Evolutionary conservation across 1,140 invertebrate genomes (phyloP), one percentile per base, ranked within the genome.

Genomic region (Adelges cooleyi): DNA sequence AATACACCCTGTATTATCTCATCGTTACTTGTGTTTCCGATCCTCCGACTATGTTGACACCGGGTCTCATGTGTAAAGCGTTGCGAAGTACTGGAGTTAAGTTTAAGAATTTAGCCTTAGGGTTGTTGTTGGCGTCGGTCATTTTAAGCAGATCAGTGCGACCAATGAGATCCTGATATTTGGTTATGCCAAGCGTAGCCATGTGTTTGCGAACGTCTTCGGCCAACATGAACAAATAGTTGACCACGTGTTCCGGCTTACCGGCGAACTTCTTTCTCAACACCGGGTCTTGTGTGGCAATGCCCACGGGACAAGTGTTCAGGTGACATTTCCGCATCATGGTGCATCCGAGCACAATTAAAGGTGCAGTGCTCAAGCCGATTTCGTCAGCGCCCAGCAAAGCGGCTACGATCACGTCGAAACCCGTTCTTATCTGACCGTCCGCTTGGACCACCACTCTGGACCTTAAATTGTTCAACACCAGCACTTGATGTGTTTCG

Each of bases 251-350:
- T 75, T 99, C 95, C 0, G 95, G 95, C 73, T 95, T 93, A 27
- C 96, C 96, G 22, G 86, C 89, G 78, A 99, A 99, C 75, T 98
- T 98, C 72, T 93, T 92, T 22, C 96, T 80, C 18, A 99, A 77
- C 15, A 86, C 80, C 0, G 95, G 95, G 81, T 99, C 96, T 78
- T 95, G 93, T 1, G 96, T 99, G 2, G 95, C 95, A 71, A 99
- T 91, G 67, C 96, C 96, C 56, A 99, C 96, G 0, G 96, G 96
- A 73, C 96, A 99, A 23, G 96, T 99, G 76, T 99, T 99, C 65
- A 99, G 79, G 76, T 99, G 96, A 75, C 96, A 99, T 75, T 99
- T 99, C 54, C 96, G 80, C 96, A 99, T 99, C 96, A 99, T 98
- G 8, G 95, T 99, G 73, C 96, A 99, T 10, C 96, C 87, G 76